Percentiles rank a stretch among this genome's conserved stretches.
Conservation (phyloP, 1,140 invertebrate species). For the Rhyzopertha dominica region DNA sequence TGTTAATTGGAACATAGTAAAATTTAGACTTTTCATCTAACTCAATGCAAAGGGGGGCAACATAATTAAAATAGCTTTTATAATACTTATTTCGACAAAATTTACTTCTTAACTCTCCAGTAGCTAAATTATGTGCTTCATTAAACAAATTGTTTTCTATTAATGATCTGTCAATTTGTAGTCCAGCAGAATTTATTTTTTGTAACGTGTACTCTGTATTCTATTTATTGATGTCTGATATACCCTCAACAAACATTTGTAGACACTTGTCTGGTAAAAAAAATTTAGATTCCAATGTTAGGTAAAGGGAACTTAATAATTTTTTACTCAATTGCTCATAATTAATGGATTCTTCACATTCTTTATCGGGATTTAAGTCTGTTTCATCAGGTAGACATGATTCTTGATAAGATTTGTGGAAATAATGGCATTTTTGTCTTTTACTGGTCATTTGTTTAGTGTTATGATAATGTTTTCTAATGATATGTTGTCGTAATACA, state of each 20-base stretch:
- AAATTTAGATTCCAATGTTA: slow-evolving; percentile 18
- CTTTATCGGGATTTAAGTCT: too few species aligned
- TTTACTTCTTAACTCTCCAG: slow-evolving; percentile 10
- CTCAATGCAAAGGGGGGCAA: slow-evolving; percentile 17
- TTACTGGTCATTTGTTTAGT: too few species aligned
- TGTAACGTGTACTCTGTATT: not conserved
- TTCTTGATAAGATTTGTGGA: too few species aligned
- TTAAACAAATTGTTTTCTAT: slow-evolving; percentile 16
- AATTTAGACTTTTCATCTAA: slow-evolving; percentile 25
- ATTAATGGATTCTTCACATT: too few species aligned
- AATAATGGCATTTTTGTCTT: too few species aligned
- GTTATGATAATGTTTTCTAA: too few species aligned
- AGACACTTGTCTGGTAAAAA: slow-evolving; percentile 12
- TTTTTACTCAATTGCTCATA: too few species aligned
- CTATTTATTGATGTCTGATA: slow-evolving; percentile 12
- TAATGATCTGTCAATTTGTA: not conserved
- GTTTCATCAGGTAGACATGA: too few species aligned
- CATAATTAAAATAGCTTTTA: slow-evolving; percentile 25
- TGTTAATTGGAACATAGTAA: slow-evolving; percentile 30
- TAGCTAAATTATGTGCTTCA: not conserved
- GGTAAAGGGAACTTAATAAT: slow-evolving; percentile 14
- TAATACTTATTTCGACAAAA: slow-evolving; percentile 21
- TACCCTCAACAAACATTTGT: slow-evolving; percentile 13
- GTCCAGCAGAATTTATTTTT: not conserved
- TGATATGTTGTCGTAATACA: too few species aligned